These are phyloP conservation scores for Marmota monax DNA, from an alignment of 2,113 vertebrate species.

Conservation along the genomic window DNA sequence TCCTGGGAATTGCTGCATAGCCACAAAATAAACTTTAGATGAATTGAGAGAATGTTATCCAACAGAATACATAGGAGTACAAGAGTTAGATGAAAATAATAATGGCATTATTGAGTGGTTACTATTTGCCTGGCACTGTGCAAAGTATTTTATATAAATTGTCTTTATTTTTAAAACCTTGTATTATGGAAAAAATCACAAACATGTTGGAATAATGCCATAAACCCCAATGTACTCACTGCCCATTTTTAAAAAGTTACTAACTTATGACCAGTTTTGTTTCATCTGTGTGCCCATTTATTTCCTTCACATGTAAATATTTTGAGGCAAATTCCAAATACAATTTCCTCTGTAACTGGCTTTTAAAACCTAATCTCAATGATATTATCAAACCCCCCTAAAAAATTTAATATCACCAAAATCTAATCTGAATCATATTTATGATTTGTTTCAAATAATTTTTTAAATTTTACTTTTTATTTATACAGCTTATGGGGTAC, in stretches of 20 bases:
- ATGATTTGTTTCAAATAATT: neutral
- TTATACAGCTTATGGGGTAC: neutral
- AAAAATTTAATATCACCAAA: conserved; percentile 30
- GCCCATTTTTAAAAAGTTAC: conserved; percentile 9
- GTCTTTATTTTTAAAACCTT: neutral
- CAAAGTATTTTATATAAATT: conserved; percentile 10
- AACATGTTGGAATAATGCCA: neutral
- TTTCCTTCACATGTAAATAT: conserved; percentile 18
- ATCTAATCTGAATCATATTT: neutral
- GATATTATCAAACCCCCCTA: neutral
- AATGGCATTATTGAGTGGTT: conserved; percentile 1
- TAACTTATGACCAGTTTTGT: conserved; percentile 1
- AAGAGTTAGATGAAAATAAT: conserved; percentile 34
- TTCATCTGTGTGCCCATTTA: neutral
- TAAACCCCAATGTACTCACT: neutral
- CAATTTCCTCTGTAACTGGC: conserved; percentile 28
- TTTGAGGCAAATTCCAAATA: neutral
- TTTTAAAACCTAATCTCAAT: conserved; percentile 22
- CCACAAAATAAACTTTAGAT: conserved; percentile 54
- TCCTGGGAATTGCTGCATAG: conserved; percentile 12
- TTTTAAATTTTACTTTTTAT: neutral
- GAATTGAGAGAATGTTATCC: conserved; percentile 19
- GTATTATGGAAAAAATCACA: neutral
- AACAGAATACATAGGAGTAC: neutral
- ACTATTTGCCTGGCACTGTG: neutral